These are phyloP conservation scores for Spondyliosoma cantharus DNA, from an alignment of 2,797 vertebrate species.

Conservation along the genomic window DNA sequence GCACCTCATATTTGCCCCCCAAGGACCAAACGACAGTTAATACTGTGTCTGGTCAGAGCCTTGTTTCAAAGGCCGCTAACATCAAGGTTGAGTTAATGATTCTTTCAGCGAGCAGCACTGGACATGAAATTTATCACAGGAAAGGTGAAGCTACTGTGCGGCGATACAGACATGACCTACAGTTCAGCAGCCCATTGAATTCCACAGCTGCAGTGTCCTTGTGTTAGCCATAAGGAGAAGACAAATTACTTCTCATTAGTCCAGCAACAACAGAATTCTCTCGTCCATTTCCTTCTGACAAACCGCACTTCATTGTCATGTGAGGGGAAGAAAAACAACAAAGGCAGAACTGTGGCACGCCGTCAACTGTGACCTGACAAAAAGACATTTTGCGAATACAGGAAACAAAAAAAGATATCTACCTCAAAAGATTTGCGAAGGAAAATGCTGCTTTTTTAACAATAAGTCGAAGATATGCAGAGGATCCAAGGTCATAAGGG, in stretches of 20 bases:
- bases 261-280: conserved; percentile 7
- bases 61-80: conserved; percentile 3
- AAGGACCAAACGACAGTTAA: conserved; percentile 18
- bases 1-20: conserved; percentile 31
- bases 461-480: background rate
- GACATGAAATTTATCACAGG: conserved; percentile 28
- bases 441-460: too few relatives aligned
- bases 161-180: conserved; percentile 18
- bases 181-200: conserved; percentile 12
- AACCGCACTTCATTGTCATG: background rate
- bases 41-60: conserved; percentile 12
- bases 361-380: conserved; percentile 12
- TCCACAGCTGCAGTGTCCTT: conserved; percentile 26
- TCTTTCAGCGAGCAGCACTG: conserved; percentile 2
- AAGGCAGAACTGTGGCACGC: background rate
- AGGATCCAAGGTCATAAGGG: background rate
- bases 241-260: conserved; percentile 17
- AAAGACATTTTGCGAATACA: conserved; percentile 11
- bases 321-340: conserved; percentile 10
- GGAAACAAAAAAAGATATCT: background rate
- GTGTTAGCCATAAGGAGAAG: conserved; percentile 1
- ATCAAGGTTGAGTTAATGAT: conserved; percentile 52
- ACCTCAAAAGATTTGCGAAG: background rate
- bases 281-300: conserved; percentile 20
- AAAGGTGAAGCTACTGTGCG: background rate